A percentile compares a stretch with the other conserved stretches of the same genome.
Conservation (phyloP, 2,797 vertebrate genomes). For the Paratrypauchen microcephalus region DNA sequence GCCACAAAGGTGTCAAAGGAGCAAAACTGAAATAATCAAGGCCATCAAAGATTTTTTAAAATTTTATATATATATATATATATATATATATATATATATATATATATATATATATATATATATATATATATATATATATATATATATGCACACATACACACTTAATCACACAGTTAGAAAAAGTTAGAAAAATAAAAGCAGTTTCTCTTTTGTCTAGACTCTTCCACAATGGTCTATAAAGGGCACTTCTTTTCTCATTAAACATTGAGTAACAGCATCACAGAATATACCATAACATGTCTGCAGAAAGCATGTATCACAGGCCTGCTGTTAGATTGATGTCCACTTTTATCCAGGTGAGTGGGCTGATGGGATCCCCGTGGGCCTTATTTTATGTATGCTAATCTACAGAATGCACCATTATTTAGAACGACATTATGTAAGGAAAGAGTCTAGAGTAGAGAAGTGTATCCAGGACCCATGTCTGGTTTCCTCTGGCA, state of each 20-base stretch:
- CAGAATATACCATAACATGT: not conserved
- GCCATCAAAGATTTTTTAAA: not conserved
- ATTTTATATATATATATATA: no score
- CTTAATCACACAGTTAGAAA: not conserved
- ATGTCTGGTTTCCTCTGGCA: constrained; percentile 51
- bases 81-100: no score
- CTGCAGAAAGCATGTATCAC: not conserved
- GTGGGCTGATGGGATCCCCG: not conserved
- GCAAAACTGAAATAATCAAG: not conserved
- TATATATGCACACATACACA: no score
- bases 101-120: no score
- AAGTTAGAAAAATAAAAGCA: no score
- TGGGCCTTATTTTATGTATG: constrained; percentile 8
- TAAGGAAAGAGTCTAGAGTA: constrained; percentile 13
- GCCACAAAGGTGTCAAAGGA: no score
- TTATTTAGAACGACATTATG: constrained; percentile 30
- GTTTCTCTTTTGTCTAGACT: no score
- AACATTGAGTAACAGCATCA: not conserved
- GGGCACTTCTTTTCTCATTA: not conserved
- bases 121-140: no score
- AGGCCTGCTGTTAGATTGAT: not conserved
- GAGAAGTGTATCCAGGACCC: constrained; percentile 26
- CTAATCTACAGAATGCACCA: constrained; percentile 16
- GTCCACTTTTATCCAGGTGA: constrained; percentile 1
- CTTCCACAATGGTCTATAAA: not conserved